Evolutionary conservation across 2,888 invertebrate species (phyloP).

Genomic region (Drosophila formosana): DNA sequence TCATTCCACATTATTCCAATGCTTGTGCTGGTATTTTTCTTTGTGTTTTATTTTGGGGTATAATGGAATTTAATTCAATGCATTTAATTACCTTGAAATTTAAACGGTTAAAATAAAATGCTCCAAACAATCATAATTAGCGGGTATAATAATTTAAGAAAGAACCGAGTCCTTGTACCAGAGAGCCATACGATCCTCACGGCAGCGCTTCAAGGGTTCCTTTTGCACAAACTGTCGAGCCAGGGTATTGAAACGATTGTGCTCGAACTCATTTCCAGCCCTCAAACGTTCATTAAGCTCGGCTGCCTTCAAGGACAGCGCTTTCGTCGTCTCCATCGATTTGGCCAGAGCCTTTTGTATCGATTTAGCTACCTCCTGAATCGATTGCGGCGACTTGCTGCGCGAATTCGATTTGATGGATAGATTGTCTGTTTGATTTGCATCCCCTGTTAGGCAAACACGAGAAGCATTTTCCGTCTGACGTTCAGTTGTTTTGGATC

Average conservation of each 20-base stretch:
- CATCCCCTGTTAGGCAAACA: background rate
- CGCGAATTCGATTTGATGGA: background rate
- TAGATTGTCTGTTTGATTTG: background rate
- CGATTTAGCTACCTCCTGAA: slow-evolving; percentile 18
- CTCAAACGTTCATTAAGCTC: slow-evolving; percentile 47
- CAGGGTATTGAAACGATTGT: slow-evolving; percentile 50
- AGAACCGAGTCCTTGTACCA: slow-evolving; percentile 66
- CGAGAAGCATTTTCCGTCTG: slow-evolving; percentile 21
- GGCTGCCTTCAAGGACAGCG: slow-evolving; percentile 39
- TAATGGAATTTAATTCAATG: background rate
- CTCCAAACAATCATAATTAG: background rate
- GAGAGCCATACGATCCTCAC: slow-evolving; percentile 60
- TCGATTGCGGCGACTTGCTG: background rate
- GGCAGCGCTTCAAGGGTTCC: slow-evolving; percentile 37
- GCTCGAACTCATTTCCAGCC: slow-evolving; percentile 58
- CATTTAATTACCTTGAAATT: background rate
- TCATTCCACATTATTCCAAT: slow-evolving; percentile 46
- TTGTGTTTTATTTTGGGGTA: background rate
- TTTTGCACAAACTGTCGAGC: slow-evolving; percentile 25
- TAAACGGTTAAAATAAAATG: background rate
- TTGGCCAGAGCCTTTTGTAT: slow-evolving; percentile 14
- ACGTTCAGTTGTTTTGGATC: slow-evolving; percentile 15
- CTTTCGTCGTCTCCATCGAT: slow-evolving; percentile 14
- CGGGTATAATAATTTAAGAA: slow-evolving; percentile 35
- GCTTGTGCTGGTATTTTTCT: slow-evolving; percentile 21